Evolutionary conservation across 2,888 invertebrate genomes (phyloP), one percentile per base, ranked within the genome.

Genomic region (Craniophora ligustri): DNA sequence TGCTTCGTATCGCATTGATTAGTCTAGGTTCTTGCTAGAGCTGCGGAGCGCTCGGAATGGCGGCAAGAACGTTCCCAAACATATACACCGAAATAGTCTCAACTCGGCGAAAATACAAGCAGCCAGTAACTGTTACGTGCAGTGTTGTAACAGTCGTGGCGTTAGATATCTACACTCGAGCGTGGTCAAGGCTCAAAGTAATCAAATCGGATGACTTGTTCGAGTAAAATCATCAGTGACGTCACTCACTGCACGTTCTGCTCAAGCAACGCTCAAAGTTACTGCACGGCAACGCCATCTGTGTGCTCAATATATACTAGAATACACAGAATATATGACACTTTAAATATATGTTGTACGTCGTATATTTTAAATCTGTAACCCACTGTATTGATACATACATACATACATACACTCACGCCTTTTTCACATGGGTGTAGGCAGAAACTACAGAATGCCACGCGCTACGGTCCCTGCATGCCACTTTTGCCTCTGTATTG

Each of bases 171-270:
- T n/a, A 50, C 44, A 44, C 30, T 35, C 23, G 16, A 54, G 40
- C 60, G 26, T 40, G 30, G 39, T 35, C 47, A 65, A 65, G 66
- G 47, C 44, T 54, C 36, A 30, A 30, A 48, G 60, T 44, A 65
- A 63, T 60, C 60, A 65, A 54, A 45, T 59, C 54, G 60, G 44
- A 65, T 63, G 60, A 65, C 60, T 59, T 65, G 54, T 60, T 31
- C 23, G 42, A 44, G 35, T 40, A 50, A 63, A 64, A 40, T 48
- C 54, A 57, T 63, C 57, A 31, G 57, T 56, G 61, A 44, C 64
- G 47, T 65, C 44, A 59, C 44, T 32, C 59, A 35, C 23, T 34
- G 19, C 47, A 34, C 42, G 47, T 11, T 26, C 47, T 44, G 40
- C 40, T 14, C 16, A 10, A 16, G 35, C 31, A 32, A 35, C 30